Evolutionary conservation across 2,113 vertebrate genomes (phyloP).

Genomic region (Boulengerochromis microlepis): DNA sequence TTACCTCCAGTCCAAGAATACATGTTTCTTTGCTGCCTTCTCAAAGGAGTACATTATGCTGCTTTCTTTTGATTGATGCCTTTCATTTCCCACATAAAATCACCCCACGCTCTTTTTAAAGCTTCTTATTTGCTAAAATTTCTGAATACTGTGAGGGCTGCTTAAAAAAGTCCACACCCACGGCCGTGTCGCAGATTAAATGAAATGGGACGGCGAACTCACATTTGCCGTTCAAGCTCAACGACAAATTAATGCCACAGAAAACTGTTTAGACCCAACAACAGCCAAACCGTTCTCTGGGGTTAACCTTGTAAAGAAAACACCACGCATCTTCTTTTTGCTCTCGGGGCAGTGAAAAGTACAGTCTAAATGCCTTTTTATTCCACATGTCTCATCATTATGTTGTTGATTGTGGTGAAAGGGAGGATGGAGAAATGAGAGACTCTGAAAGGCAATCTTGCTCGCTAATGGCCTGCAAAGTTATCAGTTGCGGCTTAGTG

Average conservation of each 20-base stretch:
- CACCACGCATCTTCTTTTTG: conserved; percentile 1
- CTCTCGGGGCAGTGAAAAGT: conserved; percentile 11
- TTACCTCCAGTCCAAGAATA: neutral
- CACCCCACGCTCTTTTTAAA: neutral
- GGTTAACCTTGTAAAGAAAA: conserved; percentile 22
- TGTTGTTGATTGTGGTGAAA: conserved; percentile 60
- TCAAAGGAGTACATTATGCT: neutral
- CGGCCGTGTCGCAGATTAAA: neutral
- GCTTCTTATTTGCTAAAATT: neutral
- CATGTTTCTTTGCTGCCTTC: neutral
- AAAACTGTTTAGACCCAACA: neutral
- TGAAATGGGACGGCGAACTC: neutral
- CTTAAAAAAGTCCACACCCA: conserved; percentile 10
- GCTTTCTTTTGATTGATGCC: neutral
- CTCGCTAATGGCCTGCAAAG: conserved; percentile 71
- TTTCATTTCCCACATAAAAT: neutral
- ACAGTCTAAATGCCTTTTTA: conserved; percentile 34
- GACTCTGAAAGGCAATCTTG: conserved; percentile 62
- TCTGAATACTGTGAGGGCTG: neutral
- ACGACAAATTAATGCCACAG: neutral
- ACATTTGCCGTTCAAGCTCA: neutral
- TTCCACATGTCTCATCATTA: conserved; percentile 51
- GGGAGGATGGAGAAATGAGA: conserved; percentile 43
- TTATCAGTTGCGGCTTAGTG: conserved; percentile 75
- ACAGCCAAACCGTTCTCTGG: neutral